phyloP scores from a whole-genome alignment of 2,888 invertebrate species.

The Scotopteryx bipunctaria region DNA sequence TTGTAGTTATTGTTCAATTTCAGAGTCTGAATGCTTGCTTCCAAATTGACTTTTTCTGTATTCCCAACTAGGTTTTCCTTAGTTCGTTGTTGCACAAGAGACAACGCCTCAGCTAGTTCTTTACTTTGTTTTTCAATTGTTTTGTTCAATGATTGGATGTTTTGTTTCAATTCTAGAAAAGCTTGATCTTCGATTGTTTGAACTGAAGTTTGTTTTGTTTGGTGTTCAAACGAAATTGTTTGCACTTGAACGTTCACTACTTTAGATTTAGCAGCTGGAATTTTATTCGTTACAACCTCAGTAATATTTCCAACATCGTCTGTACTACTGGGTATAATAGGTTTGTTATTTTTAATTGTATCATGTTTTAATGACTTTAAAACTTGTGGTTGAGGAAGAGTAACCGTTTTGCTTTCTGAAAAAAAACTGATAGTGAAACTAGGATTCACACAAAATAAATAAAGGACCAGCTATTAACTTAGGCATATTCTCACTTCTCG shows the following conservation, averaged over 20 bases:
- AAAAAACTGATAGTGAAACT: conserved; percentile 8
- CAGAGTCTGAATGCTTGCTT: conserved; percentile 56
- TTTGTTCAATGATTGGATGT: conserved; percentile 44
- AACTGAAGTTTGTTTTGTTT: conserved; percentile 41
- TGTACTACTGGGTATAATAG: neutral
- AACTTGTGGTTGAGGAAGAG: conserved; percentile 58
- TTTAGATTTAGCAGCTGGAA: conserved; percentile 26
- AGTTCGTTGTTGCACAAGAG: conserved; percentile 60
- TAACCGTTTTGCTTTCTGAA: conserved; percentile 63
- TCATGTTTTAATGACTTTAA: conserved; percentile 41
- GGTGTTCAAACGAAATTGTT: conserved; percentile 44
- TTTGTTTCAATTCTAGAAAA: conserved; percentile 41
- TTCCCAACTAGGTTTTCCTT: conserved; percentile 61
- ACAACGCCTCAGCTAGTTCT: conserved; percentile 62
- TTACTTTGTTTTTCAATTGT: conserved; percentile 53
- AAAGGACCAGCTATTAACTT: neutral
- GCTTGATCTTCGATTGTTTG: conserved; percentile 60
- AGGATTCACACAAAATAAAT: neutral
- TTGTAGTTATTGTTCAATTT: conserved; percentile 57
- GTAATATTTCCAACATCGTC: conserved; percentile 12
- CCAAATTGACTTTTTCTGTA: conserved; percentile 61
- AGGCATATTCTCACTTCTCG: conserved; percentile 51
- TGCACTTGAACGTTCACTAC: conserved; percentile 50
- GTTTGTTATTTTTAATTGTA: conserved; percentile 27
- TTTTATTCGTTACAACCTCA: conserved; percentile 22